Base-by-base conservation (phyloP, 1,140 invertebrate species). In the Zaprionus kolodkinae region DNA sequence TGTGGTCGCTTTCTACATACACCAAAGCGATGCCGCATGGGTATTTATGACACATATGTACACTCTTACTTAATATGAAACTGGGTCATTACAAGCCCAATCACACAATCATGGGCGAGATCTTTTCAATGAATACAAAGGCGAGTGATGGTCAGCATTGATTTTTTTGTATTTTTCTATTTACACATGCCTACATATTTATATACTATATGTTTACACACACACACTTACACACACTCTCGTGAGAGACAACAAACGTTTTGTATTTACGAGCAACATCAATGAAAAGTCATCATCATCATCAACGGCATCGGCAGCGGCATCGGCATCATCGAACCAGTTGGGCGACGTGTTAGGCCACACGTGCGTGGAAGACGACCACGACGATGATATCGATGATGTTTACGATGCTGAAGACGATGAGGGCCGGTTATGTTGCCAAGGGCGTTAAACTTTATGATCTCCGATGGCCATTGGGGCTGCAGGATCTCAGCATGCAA, bases 41-140 rank as follows among this genome's bases (percentile, higher is more conserved):
- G 56, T 60, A 17, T 83, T 79, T 83, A 76, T 82, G 79, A 82
- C 70, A 82, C 66, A 79, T 81, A 72, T 85, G 40, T 67, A 45
- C 55, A 56, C 38, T 62, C 65, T 73, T 73, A 69, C 50, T 82
- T 73, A 82, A 77, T 87, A 87, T 79, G 72, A 86, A 86, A 83
- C 79, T 86, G 76, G 83, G 83, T 86, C 83, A 86, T 87, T 86
- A 86, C 83, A 87, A 86, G 70, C 71, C 71, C 63, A 66, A 72
- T 38, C 10, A 5, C 11, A 50, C 50, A 15, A 45, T 45, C 40
- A 45, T 40, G 50, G 68, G 38, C 52, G 36, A 60, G 56, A 68
- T 74, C 38, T 79, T 79, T 82, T 87, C 54, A 83, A 83, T 86
- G 83, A 70, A 68, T 63, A 75, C 40, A 69, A 63, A 56, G 15